Evolutionary conservation across 2,797 vertebrate genomes (phyloP), one percentile per base, ranked within the genome.

Genomic region (Myripristis jacobus): DNA sequence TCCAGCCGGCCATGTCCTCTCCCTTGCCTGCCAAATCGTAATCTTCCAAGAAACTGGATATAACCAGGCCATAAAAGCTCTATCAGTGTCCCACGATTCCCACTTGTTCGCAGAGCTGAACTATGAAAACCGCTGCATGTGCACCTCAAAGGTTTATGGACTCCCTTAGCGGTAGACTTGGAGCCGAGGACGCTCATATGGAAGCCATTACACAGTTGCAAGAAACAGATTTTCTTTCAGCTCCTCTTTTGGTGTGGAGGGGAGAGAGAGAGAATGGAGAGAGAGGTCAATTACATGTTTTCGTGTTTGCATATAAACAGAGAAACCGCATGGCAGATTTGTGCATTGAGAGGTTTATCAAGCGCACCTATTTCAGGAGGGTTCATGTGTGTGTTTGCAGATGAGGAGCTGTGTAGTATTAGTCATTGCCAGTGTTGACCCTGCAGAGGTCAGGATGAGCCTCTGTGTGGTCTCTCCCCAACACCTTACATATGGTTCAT

Each of bases 171-270:
- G 50, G 76, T 68, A 31, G 66, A 72, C 54, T 53, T 10, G 29
- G 62, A 78, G 66, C 36, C n/a, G 31, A 63, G 55, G 63, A 51
- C 50, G 19, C 11, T 13, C 87, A 89, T 75, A 64, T 85, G 85
- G 82, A 83, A 79, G 46, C 59, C 24, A 80, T 90, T 84, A 85
- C 83, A 85, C 71, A 85, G 81, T 80, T 82, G 88, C 80, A 85
- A 87, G 79, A 87, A 85, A 86, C 79, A 82, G 80, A 86, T 87
- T 88, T 85, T 63, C 80, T 87, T 87, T 86, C 80, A 79, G 71
- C 73, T 80, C 68, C 29, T 9, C 31, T 27, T 80, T 48, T 73
- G 60, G 66, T 71, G 66, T 24, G 66, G 75, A 78, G 71, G 70
- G 27, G 38, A 77, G 59, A 63, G 50, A 41, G 12, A 53, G 48